These are phyloP conservation scores for Nothocercus nigrocapillus DNA, from an alignment of 2,113 vertebrate genomes.

Conservation along the genomic window DNA sequence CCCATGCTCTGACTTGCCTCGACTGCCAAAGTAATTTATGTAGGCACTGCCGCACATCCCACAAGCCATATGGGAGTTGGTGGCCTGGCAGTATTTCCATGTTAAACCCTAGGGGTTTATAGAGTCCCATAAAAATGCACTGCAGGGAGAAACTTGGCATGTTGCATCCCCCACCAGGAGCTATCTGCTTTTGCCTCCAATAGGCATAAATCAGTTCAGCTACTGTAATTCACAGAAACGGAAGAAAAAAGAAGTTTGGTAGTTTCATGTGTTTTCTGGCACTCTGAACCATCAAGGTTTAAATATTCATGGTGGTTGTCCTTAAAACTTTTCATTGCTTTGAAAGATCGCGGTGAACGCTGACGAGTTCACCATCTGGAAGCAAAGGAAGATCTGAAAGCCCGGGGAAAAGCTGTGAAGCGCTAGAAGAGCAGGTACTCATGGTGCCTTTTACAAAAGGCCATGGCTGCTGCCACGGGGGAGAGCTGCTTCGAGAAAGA, in stretches of 20 bases:
- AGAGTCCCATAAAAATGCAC: constrained; percentile 53
- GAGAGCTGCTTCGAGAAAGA: not conserved
- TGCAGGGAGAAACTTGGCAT: constrained; percentile 15
- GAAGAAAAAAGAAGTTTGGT: not conserved
- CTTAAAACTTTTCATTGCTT: not conserved
- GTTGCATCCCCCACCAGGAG: not conserved
- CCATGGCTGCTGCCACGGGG: not conserved
- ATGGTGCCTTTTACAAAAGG: not conserved
- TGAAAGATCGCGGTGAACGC: not conserved
- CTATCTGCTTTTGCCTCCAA: constrained; percentile 28
- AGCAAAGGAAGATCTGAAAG: not conserved
- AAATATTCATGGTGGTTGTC: not conserved
- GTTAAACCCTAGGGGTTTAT: constrained; percentile 49
- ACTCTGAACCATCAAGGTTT: not conserved
- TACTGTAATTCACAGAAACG: not conserved
- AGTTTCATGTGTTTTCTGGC: not conserved
- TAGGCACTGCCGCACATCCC: not conserved
- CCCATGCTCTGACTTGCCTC: not conserved
- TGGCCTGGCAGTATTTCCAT: constrained; percentile 42
- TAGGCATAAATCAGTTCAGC: constrained; percentile 47
- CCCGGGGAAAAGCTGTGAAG: not conserved
- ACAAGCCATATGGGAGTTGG: constrained; percentile 51
- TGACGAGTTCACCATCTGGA: not conserved
- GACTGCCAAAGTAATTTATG: constrained; percentile 16
- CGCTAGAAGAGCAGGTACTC: not conserved